A percentile compares a stretch with the other conserved stretches of the same genome.
Evolutionary conservation across 2,113 vertebrate species (phyloP).

Genomic region (Grammomys dolichurus): DNA sequence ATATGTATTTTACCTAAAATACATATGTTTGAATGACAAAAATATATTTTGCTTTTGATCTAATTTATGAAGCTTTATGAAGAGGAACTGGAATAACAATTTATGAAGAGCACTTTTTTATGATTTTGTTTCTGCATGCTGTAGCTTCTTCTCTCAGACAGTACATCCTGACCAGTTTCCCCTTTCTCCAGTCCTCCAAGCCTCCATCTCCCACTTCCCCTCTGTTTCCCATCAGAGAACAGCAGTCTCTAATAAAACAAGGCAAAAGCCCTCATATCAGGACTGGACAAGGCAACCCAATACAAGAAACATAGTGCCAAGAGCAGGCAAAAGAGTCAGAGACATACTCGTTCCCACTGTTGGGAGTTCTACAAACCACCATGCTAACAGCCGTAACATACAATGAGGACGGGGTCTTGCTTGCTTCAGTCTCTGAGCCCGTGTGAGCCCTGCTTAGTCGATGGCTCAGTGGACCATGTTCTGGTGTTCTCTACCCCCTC

Average conservation of each 20-base stretch:
- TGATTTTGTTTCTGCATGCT: not conserved
- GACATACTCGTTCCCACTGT: not conserved
- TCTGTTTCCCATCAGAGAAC: not conserved
- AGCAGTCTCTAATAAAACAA: not conserved
- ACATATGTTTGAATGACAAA: not conserved
- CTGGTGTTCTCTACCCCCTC: not conserved
- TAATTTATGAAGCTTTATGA: constrained; percentile 37
- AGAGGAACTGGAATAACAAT: not conserved
- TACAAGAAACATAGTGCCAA: not conserved
- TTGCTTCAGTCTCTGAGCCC: not conserved
- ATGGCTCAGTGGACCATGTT: not conserved
- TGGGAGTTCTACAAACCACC: not conserved
- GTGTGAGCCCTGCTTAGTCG: not conserved
- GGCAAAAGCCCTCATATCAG: not conserved
- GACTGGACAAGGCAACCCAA: not conserved
- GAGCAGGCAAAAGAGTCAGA: not conserved
- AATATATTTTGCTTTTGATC: not conserved
- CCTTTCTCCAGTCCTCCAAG: not conserved
- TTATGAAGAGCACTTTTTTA: constrained; percentile 25
- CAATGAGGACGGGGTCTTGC: not conserved
- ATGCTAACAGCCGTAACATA: not conserved
- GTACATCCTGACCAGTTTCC: not conserved
- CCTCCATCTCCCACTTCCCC: not conserved
- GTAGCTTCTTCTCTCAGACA: not conserved
- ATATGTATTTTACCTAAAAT: constrained; percentile 8